Evolutionary conservation across 1,140 invertebrate genomes (phyloP).

Genomic region (Apis cerana): DNA sequence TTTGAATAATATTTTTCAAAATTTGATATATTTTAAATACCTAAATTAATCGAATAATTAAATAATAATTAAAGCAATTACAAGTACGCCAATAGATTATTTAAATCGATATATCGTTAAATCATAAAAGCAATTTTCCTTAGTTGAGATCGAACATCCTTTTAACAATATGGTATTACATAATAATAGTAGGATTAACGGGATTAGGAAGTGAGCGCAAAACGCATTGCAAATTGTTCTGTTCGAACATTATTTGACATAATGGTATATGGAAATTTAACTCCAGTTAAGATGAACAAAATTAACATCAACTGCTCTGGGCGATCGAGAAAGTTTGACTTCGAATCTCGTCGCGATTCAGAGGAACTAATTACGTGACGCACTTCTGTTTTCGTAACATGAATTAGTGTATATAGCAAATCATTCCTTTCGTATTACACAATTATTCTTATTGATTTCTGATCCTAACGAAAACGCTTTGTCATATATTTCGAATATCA

Average conservation of each 20-base stretch:
- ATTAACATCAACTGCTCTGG: conserved; percentile 54
- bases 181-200: background rate
- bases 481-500: background rate
- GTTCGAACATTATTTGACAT: conserved; percentile 48
- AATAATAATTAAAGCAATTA: background rate
- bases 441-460: conserved; percentile 17
- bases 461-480: conserved; percentile 16
- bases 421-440: conserved; percentile 20
- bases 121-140: conserved; percentile 5
- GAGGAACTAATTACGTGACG: conserved; percentile 52
- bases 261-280: conserved; percentile 45
- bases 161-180: background rate
- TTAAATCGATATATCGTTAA: background rate
- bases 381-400: conserved; percentile 45
- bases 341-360: conserved; percentile 54
- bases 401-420: conserved; percentile 14
- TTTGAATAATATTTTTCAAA: too few relatives aligned
- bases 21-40: background rate
- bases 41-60: background rate
- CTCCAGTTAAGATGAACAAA: conserved; percentile 41
- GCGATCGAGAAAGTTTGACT: conserved; percentile 62
- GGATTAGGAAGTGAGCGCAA: conserved; percentile 20
- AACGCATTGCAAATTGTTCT: conserved; percentile 35
- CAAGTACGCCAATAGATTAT: background rate
- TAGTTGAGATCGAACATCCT: background rate